Conservation (phyloP, 2,797 vertebrate genomes). For the Dryobates pubescens region DNA sequence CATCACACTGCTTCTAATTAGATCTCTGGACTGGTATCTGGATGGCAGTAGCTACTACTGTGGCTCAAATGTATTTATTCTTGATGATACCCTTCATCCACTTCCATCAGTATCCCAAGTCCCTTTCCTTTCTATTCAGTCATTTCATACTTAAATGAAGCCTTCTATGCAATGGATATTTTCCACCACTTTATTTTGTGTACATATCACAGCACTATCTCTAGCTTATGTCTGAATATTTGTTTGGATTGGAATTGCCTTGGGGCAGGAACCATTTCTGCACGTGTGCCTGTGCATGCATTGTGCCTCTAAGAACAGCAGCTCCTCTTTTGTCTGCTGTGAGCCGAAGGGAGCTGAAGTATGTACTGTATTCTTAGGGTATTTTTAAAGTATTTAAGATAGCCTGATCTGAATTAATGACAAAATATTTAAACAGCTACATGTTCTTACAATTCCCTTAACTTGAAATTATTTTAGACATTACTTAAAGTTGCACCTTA, state of each 20-base stretch:
- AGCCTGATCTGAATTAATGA: not conserved
- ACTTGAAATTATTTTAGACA: not conserved
- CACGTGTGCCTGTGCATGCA: accelerated
- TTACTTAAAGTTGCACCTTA: not conserved
- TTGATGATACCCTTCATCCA: not conserved
- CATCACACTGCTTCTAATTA: not conserved
- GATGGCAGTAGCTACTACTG: not conserved
- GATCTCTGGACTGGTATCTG: not conserved
- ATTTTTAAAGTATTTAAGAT: not conserved
- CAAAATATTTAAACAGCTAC: not conserved
- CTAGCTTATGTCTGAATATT: not conserved
- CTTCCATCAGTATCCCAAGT: not conserved
- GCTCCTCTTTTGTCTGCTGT: not conserved
- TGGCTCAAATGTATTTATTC: not conserved
- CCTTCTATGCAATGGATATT: not conserved
- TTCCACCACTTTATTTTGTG: not conserved
- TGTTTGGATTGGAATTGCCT: not conserved
- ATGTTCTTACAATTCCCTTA: not conserved
- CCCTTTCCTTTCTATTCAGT: not conserved
- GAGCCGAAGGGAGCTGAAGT: not conserved
- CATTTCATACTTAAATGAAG: not conserved
- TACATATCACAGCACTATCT: not conserved
- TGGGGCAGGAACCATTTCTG: not conserved
- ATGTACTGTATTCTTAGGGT: not conserved
- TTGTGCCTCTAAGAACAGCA: not conserved